Conservation (phyloP, 2,888 invertebrate genomes). For the Orchestes rusci region DNA sequence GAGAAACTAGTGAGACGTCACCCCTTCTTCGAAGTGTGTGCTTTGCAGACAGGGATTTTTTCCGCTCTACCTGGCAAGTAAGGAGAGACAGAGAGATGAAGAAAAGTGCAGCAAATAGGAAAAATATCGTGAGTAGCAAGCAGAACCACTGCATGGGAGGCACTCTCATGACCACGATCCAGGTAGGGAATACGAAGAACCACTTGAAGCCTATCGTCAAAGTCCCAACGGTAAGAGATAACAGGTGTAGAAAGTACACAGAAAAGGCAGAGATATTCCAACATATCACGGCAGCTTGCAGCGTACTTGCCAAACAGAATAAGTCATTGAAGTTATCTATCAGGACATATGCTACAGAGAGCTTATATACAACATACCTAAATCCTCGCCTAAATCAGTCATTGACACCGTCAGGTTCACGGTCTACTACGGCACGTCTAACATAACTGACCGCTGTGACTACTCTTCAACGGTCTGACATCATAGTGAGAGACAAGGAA, state of each 20-base stretch:
- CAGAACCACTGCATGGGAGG: neutral
- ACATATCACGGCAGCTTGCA: neutral
- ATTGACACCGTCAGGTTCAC: neutral
- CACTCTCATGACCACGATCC: neutral
- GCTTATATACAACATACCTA: neutral
- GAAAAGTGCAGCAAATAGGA: neutral
- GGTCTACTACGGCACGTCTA: neutral
- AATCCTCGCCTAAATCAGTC: neutral
- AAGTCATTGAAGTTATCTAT: neutral
- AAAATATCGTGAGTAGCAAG: neutral
- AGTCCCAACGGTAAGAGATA: neutral
- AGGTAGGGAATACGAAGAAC: neutral
- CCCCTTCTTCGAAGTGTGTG: no score
- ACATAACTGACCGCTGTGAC: neutral
- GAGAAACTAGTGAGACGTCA: no score
- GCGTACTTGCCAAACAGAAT: neutral
- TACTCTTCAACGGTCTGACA: neutral
- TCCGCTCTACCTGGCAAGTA: neutral
- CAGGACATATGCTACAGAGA: neutral
- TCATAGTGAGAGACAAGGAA: neutral
- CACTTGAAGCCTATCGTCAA: neutral
- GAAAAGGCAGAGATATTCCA: neutral
- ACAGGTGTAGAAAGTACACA: neutral
- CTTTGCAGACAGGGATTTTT: neutral
- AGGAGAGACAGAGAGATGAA: neutral